Percentiles rank a stretch among this genome's conserved stretches.
phyloP scores from a whole-genome alignment of 1,140 invertebrate species.

The Drosophila bifasciata region DNA sequence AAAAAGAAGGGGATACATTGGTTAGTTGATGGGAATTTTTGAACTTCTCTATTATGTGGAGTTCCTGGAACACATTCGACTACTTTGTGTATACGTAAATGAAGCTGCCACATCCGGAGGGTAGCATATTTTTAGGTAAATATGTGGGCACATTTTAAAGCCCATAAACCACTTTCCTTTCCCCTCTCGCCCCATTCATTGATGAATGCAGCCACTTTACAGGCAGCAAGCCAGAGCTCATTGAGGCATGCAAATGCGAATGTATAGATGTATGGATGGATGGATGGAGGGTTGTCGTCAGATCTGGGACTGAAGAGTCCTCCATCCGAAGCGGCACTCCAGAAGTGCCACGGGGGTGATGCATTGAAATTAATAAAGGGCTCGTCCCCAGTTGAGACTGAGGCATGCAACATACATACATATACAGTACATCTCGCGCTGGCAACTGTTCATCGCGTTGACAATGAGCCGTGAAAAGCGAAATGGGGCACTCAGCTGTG shows the following conservation, averaged over 20 bases:
- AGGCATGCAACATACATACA: slow-evolving; percentile 16
- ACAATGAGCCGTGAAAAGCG: slow-evolving; percentile 69
- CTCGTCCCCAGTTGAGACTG: slow-evolving; percentile 25
- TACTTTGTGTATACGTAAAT: slow-evolving; percentile 42
- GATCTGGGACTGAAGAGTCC: slow-evolving; percentile 31
- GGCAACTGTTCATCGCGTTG: slow-evolving; percentile 39
- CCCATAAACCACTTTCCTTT: neutral
- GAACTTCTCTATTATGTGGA: neutral
- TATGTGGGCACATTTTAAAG: slow-evolving; percentile 23
- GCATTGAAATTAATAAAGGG: slow-evolving; percentile 77
- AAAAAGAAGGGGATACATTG: slow-evolving; percentile 4
- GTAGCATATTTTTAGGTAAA: slow-evolving; percentile 3
- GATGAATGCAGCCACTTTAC: slow-evolving; percentile 60
- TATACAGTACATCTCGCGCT: too few relatives aligned
- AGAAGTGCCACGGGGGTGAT: slow-evolving; percentile 34
- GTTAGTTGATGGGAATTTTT: neutral
- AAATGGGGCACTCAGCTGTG: slow-evolving; percentile 35
- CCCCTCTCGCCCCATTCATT: slow-evolving; percentile 2
- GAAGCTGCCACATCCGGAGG: slow-evolving; percentile 55
- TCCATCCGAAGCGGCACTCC: slow-evolving; percentile 36
- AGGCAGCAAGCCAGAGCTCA: slow-evolving; percentile 21
- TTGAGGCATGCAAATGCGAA: slow-evolving; percentile 52
- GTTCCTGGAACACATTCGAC: slow-evolving; percentile 33
- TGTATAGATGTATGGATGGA: neutral
- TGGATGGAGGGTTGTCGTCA: slow-evolving; percentile 11